Evolutionary conservation across 2,797 vertebrate genomes (phyloP), one percentile per base, ranked within the genome.

Genomic region (Pitangus sulphuratus): DNA sequence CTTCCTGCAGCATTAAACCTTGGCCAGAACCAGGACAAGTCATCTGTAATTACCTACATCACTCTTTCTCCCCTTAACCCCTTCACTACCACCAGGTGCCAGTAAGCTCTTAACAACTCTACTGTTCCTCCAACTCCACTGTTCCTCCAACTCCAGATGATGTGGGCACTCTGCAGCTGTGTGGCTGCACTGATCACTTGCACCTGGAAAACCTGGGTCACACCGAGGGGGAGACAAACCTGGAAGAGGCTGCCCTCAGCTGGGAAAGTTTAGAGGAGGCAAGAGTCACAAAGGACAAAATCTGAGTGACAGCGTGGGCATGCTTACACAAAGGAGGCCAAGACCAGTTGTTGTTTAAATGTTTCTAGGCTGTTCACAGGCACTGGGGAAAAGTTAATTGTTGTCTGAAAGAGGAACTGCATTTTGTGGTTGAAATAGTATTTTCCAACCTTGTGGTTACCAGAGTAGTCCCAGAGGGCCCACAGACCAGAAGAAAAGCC

Each of bases 391-490:
- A 91, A 69, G 71, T 44, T 85, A 91, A 80, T 90, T 19, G 31
- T 70, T 37, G 39, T 78, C 54, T 90, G 51, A 95, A 95, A 84
- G 44, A 66, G 44, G 94, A 95, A 95, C 35, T 79, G 33, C 44
- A 45, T 93, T 84, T 92, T 90, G 88, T 89, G 74, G 83, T 62
- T 56, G 56, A 79, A 95, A 86, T 20, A 75, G 30, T 66, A 28
- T 92, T 95, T 96, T 93, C 74, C 74, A 95, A 87, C 48, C 12
- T 56, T 88, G 74, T 51, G 62, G 72, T 89, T 97, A 86, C 44
- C 65, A 62, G 39, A 84, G 58, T 28, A 77, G 48, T 56, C 58
- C 51, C 83, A 76, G 66, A 89, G 66, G 62, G 47, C 54, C 42
- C 68, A 60, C 66, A 74, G 58, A 28, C 35, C 28, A 22, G 66